Percentiles rank a stretch among this genome's conserved stretches.
These are phyloP conservation scores for Melanostoma mellinum DNA, from an alignment of 2,888 invertebrate species.

Conservation along the genomic window DNA sequence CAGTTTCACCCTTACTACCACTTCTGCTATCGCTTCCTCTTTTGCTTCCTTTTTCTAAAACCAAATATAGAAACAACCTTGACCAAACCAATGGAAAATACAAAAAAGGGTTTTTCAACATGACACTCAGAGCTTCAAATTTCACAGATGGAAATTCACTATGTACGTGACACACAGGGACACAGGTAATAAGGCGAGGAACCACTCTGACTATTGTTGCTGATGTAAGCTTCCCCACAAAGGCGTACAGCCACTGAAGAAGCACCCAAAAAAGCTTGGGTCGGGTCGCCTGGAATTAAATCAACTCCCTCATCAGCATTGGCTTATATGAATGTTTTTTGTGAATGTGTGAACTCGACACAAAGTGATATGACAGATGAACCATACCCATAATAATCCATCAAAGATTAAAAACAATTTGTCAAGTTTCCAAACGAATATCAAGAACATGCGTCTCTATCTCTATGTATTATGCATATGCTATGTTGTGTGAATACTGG, in stretches of 20 bases:
- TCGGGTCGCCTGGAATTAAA: not conserved
- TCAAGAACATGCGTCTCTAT: slow-evolving; percentile 22
- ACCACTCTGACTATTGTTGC: too few species aligned
- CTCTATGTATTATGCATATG: not conserved
- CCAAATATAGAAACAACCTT: too few species aligned
- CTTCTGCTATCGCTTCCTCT: too few species aligned
- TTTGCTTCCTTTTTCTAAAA: too few species aligned
- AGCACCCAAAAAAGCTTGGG: not conserved
- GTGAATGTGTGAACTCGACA: slow-evolving; percentile 18
- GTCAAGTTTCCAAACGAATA: slow-evolving; percentile 47
- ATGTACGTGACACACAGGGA: not conserved
- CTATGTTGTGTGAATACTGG: slow-evolving; percentile 14
- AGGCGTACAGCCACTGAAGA: too few species aligned
- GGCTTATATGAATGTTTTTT: not conserved
- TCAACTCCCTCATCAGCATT: too few species aligned
- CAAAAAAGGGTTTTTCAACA: too few species aligned
- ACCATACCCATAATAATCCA: slow-evolving; percentile 26
- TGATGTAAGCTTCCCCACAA: too few species aligned
- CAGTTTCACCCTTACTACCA: too few species aligned
- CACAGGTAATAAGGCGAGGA: not conserved
- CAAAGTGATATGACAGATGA: not conserved
- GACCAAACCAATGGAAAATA: too few species aligned
- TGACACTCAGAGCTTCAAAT: too few species aligned
- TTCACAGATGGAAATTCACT: too few species aligned
- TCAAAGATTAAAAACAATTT: slow-evolving; percentile 47